Evolutionary conservation across 2,113 vertebrate species (phyloP), one percentile per base, ranked within the genome.

Genomic region (Anhinga rufa): DNA sequence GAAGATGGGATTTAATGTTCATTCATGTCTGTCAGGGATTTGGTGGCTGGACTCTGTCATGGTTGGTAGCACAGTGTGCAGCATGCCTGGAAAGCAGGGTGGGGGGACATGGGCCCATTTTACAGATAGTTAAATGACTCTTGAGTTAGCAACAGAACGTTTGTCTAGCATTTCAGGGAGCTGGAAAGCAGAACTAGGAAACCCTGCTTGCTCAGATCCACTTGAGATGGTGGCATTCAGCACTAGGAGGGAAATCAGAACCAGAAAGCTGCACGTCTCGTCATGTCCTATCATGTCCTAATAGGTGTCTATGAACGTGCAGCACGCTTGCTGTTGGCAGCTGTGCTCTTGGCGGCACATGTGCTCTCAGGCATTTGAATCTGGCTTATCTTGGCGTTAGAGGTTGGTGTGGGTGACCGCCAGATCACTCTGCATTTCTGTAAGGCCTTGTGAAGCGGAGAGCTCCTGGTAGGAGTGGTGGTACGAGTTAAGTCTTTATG

Each of bases 401-500:
- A 72, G 44, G 42, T 64, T 36, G 48, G 16, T 72, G 11, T 68
- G 52, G 36, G 18, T 80, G 91, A 68, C 16, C 52, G 68, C 16
- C 52, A 72, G 52, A 34, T 81, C 62, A 25, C 32, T 75, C 19
- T 29, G 29, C 10, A 8, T 69, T 81, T 69, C 12, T 16, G 0
- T 51, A 60, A 77, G 49, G 19, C 48, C 13, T 46, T 68, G 38
- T 32, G 54, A 61, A 86, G 32, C 19, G 4, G 57, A 32, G 58
- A 29, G 44, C 54, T 77, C 12, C 21, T 31, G 29, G 14, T n/a
- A 31, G 51, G 26, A 32, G 61, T 2, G 6, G 9, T 55, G n/a
- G 49, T 64, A 29, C 57, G 74, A 58, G 18, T 46, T 90, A 7
- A 0, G 0, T 54, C 31, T 66, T 40, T 13, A 18, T 0, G 2